Conservation (phyloP, 2,797 vertebrate genomes). For the Decapterus maruadsi region DNA sequence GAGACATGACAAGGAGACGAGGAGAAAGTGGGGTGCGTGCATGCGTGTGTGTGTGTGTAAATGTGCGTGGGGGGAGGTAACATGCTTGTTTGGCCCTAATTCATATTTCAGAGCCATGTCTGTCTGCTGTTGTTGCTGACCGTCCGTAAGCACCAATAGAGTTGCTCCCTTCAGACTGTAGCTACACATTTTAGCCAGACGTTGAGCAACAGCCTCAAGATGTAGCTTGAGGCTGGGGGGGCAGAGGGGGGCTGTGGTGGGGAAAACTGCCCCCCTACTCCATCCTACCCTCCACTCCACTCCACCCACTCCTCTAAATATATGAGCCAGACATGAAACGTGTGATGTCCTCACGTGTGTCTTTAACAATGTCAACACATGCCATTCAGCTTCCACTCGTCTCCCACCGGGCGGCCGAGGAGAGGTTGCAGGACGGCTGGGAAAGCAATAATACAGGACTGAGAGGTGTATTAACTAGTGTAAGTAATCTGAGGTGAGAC, state of each 20-base stretch:
- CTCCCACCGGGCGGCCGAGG: constrained; percentile 45
- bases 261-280: not conserved
- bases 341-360: constrained; percentile 69
- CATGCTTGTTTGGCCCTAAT: constrained; percentile 43
- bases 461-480: constrained; percentile 56
- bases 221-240: constrained; percentile 12
- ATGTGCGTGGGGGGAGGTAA: not conserved
- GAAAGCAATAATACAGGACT: constrained; percentile 39
- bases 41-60: not conserved
- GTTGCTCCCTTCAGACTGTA: constrained; percentile 16
- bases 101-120: constrained; percentile 52
- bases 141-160: constrained; percentile 19
- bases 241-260: not conserved
- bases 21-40: constrained; percentile 1
- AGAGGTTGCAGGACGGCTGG: constrained; percentile 57
- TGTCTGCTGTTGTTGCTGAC: constrained; percentile 41
- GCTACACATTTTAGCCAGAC: constrained; percentile 31
- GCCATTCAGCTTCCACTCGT: constrained; percentile 60
- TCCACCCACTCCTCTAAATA: constrained; percentile 19
- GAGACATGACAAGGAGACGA: constrained; percentile 56
- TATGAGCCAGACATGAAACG: constrained; percentile 54
- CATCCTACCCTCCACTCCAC: not conserved
- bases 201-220: constrained; percentile 58
- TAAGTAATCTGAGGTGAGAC: constrained; percentile 40
- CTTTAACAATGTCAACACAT: constrained; percentile 74